Conservation (phyloP, 2,113 vertebrate genomes). For the Podilymbus podiceps region DNA sequence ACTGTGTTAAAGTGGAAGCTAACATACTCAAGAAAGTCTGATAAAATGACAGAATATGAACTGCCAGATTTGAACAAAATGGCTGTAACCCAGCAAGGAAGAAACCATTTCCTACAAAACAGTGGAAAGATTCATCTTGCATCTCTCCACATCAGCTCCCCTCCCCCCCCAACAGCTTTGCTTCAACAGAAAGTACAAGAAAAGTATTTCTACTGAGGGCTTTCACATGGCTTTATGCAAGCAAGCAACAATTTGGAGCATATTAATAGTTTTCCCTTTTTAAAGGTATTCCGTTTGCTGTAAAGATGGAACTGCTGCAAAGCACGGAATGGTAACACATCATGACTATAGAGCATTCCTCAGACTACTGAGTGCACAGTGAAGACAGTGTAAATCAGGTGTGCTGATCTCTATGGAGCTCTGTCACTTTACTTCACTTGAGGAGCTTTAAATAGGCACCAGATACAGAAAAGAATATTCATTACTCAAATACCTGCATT, state of each 20-base stretch:
- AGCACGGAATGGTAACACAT: not conserved
- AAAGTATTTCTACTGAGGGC: not conserved
- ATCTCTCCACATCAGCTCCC: not conserved
- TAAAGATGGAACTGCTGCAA: not conserved
- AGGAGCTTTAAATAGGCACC: not conserved
- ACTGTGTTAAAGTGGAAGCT: not conserved
- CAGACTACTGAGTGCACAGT: not conserved
- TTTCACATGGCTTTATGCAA: not conserved
- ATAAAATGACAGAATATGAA: not conserved
- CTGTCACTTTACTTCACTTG: not conserved
- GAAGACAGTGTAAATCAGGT: not conserved
- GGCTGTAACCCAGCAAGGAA: not conserved
- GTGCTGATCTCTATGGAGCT: not conserved
- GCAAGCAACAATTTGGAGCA: not conserved
- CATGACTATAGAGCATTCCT: not conserved
- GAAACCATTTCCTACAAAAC: not conserved
- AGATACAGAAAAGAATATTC: not conserved
- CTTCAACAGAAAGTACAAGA: not conserved
- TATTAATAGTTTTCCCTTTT: not conserved
- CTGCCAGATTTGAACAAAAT: conserved; percentile 7
- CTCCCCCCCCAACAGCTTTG: not conserved
- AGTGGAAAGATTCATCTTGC: not conserved
- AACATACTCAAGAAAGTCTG: not conserved
- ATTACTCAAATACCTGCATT: not conserved
- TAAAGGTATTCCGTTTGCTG: not conserved